Evolutionary conservation across 2,888 invertebrate species (phyloP), one percentile per base, ranked within the genome.

Genomic region (Eupithecia exiguata): DNA sequence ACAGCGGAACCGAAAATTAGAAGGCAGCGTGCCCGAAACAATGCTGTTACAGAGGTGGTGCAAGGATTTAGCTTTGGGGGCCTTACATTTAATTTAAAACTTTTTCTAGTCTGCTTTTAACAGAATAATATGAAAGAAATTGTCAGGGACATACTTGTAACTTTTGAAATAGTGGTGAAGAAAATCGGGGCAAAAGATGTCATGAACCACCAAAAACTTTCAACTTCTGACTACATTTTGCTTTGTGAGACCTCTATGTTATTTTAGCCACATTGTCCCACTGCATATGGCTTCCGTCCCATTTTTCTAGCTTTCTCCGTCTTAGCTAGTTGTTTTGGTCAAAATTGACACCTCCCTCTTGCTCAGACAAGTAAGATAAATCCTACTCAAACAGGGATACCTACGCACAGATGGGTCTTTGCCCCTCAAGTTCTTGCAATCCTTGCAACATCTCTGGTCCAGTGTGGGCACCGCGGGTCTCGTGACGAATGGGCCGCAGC

Each of bases 401-500:
- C 25, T 35, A 18, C 9, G 9, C 9, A 5, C 7, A 30, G 21
- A 36, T 7, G 6, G 18, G n/a, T 9, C 12, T 36, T 65, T 43
- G 36, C 21, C 70, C 70, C 68, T n/a, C 30, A n/a, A n/a, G 30
- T 4, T 21, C 18, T 30, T 12, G 7, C 18, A 9, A 18, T 12
- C 68, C 66, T 75, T n/a, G 18, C 6, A 72, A n/a, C 68, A n/a
- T 30, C 69, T 53, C 75, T 88, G 81, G 74, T 81, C 85, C 84
- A 91, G 91, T 93, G 92, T 91, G 86, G 85, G 83, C 76, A 75
- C 75, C 67, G 70, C 36, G 70, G 72, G 68, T 61, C 72, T 81
- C 90, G 87, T 92, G 91, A 92, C 93, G 91, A 92, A 93, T 92
- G 90, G 88, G 81, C 81, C 82, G 81, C 58, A 58, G 58, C 86